Evolutionary conservation across 2,113 vertebrate genomes (phyloP).

Genomic region (Platichthys stellatus): DNA sequence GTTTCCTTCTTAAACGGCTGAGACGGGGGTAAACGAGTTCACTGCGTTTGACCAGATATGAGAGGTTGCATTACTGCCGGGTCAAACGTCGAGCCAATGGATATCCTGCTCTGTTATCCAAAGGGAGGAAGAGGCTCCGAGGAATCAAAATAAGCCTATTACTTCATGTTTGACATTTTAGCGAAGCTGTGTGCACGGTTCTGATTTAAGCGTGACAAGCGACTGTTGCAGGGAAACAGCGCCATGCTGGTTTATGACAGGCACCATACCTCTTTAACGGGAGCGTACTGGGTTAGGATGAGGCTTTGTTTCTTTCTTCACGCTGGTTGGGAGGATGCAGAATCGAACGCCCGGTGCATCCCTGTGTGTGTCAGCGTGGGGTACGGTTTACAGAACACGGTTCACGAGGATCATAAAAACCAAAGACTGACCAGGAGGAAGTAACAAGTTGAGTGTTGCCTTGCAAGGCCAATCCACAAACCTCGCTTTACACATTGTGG

Average conservation of each 20-base stretch:
- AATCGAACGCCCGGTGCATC: slow-evolving; percentile 37
- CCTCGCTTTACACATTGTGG: slow-evolving; percentile 35
- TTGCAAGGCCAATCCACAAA: slow-evolving; percentile 20
- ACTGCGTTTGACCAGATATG: slow-evolving; percentile 26
- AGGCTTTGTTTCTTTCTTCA: slow-evolving; percentile 47
- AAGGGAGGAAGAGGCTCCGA: slow-evolving; percentile 40
- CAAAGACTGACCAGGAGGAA: slow-evolving; percentile 34
- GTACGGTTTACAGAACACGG: slow-evolving; percentile 28
- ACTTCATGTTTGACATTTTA: slow-evolving; percentile 56
- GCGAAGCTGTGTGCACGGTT: slow-evolving; percentile 39
- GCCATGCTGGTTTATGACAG: slow-evolving; percentile 57
- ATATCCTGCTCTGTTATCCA: slow-evolving; percentile 48
- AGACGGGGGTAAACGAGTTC: slow-evolving; percentile 68
- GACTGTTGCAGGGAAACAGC: slow-evolving; percentile 47
- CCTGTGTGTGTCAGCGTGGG: slow-evolving; percentile 37
- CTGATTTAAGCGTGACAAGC: slow-evolving; percentile 52
- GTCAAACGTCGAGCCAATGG: slow-evolving; percentile 42
- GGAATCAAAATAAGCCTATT: slow-evolving; percentile 45
- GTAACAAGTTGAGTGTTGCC: slow-evolving; percentile 24
- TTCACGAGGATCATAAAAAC: slow-evolving; percentile 41
- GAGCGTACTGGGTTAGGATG: slow-evolving; percentile 42
- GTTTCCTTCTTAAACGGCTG: slow-evolving; percentile 28
- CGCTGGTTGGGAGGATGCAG: slow-evolving; percentile 41
- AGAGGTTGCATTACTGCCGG: slow-evolving; percentile 36
- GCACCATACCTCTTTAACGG: slow-evolving; percentile 39